A percentile compares a stretch with the other conserved stretches of the same genome.
phyloP scores from a whole-genome alignment of 2,888 invertebrate genomes.

The Callinectes sapidus region DNA sequence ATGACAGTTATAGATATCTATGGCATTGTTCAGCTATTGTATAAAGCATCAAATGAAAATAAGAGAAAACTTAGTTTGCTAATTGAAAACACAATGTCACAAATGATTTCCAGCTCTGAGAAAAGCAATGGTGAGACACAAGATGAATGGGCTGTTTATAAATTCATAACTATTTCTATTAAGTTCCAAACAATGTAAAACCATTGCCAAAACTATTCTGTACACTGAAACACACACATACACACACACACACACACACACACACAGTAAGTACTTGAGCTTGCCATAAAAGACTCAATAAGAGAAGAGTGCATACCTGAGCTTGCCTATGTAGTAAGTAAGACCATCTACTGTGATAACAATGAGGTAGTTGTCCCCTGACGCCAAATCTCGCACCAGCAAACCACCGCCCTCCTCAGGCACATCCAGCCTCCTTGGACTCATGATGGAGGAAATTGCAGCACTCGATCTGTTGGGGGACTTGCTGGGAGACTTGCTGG shows the following conservation, averaged over 20 bases:
- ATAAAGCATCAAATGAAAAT: neutral
- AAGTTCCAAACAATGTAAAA: neutral
- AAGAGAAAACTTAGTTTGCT: neutral
- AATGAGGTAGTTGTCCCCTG: conserved; percentile 56
- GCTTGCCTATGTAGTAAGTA: conserved; percentile 48
- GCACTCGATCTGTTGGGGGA: conserved; percentile 38
- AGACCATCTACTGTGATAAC: conserved; percentile 49
- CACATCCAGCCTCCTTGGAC: conserved; percentile 47
- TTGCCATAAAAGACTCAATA: neutral
- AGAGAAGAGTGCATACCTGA: conserved; percentile 31
- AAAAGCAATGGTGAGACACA: neutral
- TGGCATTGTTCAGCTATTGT: neutral
- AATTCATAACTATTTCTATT: neutral
- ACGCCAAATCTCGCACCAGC: conserved; percentile 50
- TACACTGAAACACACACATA: neutral
- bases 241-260: conserved; percentile 23
- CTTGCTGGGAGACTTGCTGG: conserved; percentile 48
- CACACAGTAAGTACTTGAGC: neutral
- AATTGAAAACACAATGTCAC: neutral
- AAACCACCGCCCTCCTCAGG: conserved; percentile 38
- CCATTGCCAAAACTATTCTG: too few relatives aligned
- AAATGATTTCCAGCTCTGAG: neutral
- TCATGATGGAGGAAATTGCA: neutral
- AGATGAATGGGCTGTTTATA: neutral
- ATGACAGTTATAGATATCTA: neutral